Evolutionary conservation across 2,797 vertebrate species (phyloP), one percentile per base, ranked within the genome.

Genomic region (Diglossa cyanea): DNA sequence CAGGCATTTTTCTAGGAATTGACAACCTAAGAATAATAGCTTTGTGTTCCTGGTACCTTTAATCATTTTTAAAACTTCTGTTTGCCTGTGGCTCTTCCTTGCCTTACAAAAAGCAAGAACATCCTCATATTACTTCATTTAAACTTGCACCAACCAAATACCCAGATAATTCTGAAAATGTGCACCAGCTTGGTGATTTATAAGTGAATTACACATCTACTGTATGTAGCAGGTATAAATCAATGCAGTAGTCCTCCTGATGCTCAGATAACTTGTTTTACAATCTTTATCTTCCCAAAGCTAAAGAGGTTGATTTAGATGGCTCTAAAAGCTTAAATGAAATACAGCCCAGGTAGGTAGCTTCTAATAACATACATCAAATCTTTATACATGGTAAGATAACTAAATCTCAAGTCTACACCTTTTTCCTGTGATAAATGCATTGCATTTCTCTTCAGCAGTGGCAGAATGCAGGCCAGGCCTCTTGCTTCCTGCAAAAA

Each of bases 281-380:
- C 76, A 90, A 72, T 79, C 85, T 95, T 93, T 93, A 87, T 94
- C 93, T 94, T 95, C 62, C 88, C 88, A 82, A 93, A 93, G 95
- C 77, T 96, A 65, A 95, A 91, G 75, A 95, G 94, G 11, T 86
- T 97, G 94, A 97, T 97, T 96, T 96, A 85, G 94, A 42, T 88
- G 74, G 28, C 83, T 90, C 78, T 92, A 91, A 90, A 94, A 90
- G 26, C 39, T 88, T 75, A 85, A 93, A 91, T 94, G 78, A 97
- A 93, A 97, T 96, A 94, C 63, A 79, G 17, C 84, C 47, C 83
- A 78, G 53, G 33, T 55, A 21, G 48, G 86, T 48, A 81, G 78
- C 77, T 94, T 86, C 78, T 74, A 95, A 96, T 60, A 96, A 92
- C 42, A 74, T 50, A 53, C 55, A 93, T 95, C 91, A 96, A 83